Base-by-base conservation (phyloP, 2,113 vertebrate genomes). In the Chrysemys picta region DNA sequence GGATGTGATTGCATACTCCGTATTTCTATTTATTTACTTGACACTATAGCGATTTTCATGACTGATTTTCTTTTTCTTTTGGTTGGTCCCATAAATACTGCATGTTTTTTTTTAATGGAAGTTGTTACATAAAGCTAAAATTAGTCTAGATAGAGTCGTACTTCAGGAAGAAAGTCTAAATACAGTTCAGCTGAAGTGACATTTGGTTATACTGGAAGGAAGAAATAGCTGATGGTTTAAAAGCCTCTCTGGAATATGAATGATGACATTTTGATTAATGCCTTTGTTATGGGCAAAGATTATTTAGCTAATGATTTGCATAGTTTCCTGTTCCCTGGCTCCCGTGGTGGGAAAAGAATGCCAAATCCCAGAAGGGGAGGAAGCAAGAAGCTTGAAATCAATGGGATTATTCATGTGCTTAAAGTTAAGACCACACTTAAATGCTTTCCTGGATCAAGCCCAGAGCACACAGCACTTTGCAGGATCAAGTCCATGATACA, bases 271-370 rank as follows among this genome's bases (percentile, higher is more conserved):
- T 96, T 91, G 85, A 92, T 94, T 97, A 96, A 98, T 92, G 94
- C 89, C 91, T 97, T 96, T 97, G 93, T 96, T 94, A 95, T 87
- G 88, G 89, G 80, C 79, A 90, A 95, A 95, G 95, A 96, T 86
- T 89, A 88, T 95, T 97, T 91, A 82, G 90, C 88, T 94, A 97
- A 94, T 95, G 88, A 96, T 91, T 95, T 90, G 87, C 83, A 29
- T 45, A 25, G 42, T 76, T 87, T 92, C 93, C 94, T 75, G 90
- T 86, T 65, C 87, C 87, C 85, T 96, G 91, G 91, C 87, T 90
- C 29, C 80, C 27, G 35, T 42, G 56, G 45, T 87, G 80, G 93
- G 93, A 97, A 95, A 95, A 95, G 82, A 93, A 84, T 84, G 78
- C 88, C 94, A 95, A 94, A 94, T 86, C 93, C 93, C 85, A 76